Evolutionary conservation across 2,113 vertebrate genomes (phyloP), one percentile per base, ranked within the genome.

Genomic region (Glareola pratincola): DNA sequence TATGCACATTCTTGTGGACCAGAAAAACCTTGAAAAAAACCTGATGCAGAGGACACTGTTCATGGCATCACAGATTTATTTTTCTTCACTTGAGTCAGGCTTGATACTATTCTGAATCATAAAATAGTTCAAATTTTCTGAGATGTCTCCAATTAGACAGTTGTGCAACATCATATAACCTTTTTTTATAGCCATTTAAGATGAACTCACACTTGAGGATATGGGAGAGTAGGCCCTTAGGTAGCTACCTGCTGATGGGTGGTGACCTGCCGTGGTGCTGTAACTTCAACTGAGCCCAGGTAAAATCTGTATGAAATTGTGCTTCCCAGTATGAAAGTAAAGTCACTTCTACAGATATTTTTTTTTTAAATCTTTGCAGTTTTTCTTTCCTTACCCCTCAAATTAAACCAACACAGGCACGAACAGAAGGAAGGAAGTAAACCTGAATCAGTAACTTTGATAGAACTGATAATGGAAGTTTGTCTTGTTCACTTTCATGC

Each of bases 211-310:
- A 11, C 15, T 9, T 20, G 15, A 39, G 54, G 26, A 67, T 6
- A 24, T 30, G 23, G 21, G 32, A 79, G 34, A 82, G 21, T 1
- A 80, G 45, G 26, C 7, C 21, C 11, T 3, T 2, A 10, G 19
- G 48, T n/a, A 41, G 14, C 37, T 15, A 21, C 8, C 5, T 63
- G 37, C 18, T 64, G 56, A 37, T 45, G 57, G 64, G 24, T 41
- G 30, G 14, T 30, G 71, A 59, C 12, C 71, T 57, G 73, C 14
- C n/a, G 54, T 0, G 0, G 7, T 43, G 34, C 59, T 14, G 1
- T 27, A 76, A 59, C 21, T 57, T 64, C 67, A 48, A 48, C 27
- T 15, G 5, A 66, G n/a, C 11, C 14, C 13, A 59, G 5, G 5
- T 30, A 45, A 77, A 80, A 67, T 4, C 14, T 3, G 4, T 2